Percentiles rank a stretch among this genome's conserved stretches.
Evolutionary conservation across 2,888 invertebrate species (phyloP).

Genomic region (Hedya salicella): DNA sequence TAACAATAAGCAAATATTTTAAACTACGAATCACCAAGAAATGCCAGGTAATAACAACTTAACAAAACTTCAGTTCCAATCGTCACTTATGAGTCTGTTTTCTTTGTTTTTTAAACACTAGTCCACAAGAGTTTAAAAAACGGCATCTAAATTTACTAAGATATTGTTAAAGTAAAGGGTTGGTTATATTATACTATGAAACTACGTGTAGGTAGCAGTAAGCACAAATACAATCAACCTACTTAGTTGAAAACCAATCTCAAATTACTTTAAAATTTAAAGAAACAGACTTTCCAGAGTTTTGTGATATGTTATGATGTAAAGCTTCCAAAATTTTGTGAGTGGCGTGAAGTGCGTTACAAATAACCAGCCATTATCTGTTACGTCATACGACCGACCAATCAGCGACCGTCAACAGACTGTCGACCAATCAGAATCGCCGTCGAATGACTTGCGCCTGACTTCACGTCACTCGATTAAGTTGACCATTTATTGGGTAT

Average conservation of each 20-base stretch:
- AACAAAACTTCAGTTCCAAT: constrained; percentile 2
- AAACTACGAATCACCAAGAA: constrained; percentile 29
- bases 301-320: not conserved
- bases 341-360: constrained; percentile 24
- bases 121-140: not conserved
- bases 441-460: constrained; percentile 18
- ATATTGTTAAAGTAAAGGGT: too few species aligned
- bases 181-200: too few species aligned
- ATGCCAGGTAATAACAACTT: constrained; percentile 8
- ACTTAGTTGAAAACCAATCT: not conserved
- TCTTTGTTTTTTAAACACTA: constrained; percentile 25
- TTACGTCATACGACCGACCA: constrained; percentile 14
- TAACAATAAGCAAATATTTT: constrained; percentile 30
- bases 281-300: constrained; percentile 15
- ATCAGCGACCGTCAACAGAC: constrained; percentile 17
- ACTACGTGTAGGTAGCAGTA: too few species aligned
- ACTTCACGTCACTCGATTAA: constrained; percentile 23
- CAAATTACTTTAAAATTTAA: constrained; percentile 12
- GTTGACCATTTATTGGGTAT: constrained; percentile 6
- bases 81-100: constrained; percentile 13
- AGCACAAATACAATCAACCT: too few species aligned
- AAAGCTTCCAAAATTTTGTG: not conserved
- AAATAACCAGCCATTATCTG: constrained; percentile 40
- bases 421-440: constrained; percentile 18
- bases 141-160: not conserved